Evolutionary conservation across 2,888 invertebrate species (phyloP).

Genomic region (Epinotia nisella): DNA sequence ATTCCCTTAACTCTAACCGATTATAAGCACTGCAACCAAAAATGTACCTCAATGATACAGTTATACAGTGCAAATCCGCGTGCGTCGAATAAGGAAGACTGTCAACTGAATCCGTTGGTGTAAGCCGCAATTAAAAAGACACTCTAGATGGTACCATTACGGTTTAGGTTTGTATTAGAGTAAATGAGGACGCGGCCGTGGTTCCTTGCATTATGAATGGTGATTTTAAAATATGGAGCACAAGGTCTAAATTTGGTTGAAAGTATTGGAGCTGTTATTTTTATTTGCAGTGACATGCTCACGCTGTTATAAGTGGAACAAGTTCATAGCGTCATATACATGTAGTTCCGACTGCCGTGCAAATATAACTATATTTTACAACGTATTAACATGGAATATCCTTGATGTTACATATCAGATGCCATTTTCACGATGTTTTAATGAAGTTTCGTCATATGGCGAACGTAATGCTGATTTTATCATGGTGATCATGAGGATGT

Average conservation of each 20-base stretch:
- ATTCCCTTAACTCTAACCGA: conserved; percentile 59
- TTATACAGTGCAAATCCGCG: not conserved
- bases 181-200: not conserved
- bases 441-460: no score
- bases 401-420: no score
- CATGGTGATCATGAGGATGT: no score
- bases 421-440: no score
- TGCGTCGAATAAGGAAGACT: not conserved
- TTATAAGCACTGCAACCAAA: conserved; percentile 46
- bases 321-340: not conserved
- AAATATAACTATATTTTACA: not conserved
- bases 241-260: not conserved
- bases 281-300: not conserved
- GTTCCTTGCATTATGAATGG: not conserved
- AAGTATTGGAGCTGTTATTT: not conserved
- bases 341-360: not conserved
- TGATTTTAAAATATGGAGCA: not conserved
- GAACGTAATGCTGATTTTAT: no score
- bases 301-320: conserved; percentile 10
- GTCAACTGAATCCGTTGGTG: conserved; percentile 1
- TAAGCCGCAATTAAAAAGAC: not conserved
- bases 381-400: no score
- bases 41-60: not conserved
- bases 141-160: not conserved
- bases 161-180: not conserved